These are phyloP conservation scores for Acanthosepion lycidas DNA, from an alignment of 2,888 invertebrate species.

Conservation along the genomic window DNA sequence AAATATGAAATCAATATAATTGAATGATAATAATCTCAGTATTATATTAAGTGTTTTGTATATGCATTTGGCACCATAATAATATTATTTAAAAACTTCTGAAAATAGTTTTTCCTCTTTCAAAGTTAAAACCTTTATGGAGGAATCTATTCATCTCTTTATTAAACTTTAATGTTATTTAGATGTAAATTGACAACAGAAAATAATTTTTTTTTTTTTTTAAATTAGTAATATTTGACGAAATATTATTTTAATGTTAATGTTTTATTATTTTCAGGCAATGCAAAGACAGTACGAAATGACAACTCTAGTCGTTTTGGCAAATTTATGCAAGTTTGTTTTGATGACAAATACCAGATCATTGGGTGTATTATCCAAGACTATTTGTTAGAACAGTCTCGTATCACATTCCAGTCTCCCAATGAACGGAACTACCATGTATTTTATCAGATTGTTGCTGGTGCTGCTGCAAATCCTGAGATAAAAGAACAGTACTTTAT, in stretches of 20 bases:
- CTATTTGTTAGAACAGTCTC: constrained; percentile 92
- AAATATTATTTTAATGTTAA: too few species aligned
- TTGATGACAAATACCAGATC: constrained; percentile 82
- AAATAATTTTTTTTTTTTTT: too few species aligned
- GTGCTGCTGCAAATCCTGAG: constrained; percentile 74
- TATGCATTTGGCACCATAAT: too few species aligned
- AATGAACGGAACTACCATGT: constrained; percentile 97
- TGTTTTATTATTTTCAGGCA: constrained; percentile 78
- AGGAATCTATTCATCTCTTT: too few species aligned
- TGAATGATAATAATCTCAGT: too few species aligned
- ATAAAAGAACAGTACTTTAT: constrained; percentile 63
- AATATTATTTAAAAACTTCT: too few species aligned
- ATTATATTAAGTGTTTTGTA: too few species aligned
- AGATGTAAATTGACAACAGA: background rate
- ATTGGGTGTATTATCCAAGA: constrained; percentile 79
- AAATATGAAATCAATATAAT: too few species aligned
- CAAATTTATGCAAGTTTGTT: constrained; percentile 95
- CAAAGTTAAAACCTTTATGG: too few species aligned
- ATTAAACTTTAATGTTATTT: background rate
- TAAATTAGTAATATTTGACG: too few species aligned
- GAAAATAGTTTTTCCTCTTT: too few species aligned
- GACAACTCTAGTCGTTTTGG: constrained; percentile 97
- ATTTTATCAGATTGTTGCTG: constrained; percentile 95
- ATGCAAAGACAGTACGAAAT: constrained; percentile 95
- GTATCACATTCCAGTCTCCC: constrained; percentile 86